Conservation (phyloP, 2,113 vertebrate genomes). For the Nyctibius bracteatus region DNA sequence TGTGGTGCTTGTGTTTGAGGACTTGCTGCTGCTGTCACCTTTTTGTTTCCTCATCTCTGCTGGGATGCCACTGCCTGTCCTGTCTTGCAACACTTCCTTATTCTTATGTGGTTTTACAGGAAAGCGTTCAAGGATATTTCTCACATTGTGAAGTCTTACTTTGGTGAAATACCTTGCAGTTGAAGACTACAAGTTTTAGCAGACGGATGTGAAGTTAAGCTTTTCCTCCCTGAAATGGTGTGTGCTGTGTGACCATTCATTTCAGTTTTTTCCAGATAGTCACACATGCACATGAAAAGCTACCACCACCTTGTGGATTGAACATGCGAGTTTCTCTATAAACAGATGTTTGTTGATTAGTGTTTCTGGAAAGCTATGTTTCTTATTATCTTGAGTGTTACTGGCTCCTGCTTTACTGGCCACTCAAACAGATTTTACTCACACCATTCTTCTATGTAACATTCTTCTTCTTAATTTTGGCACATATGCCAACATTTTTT, state of each 20-base stretch:
- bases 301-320: neutral
- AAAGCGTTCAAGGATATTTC: neutral
- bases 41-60: neutral
- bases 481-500: neutral
- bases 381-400: neutral
- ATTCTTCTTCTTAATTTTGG: neutral
- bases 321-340: neutral
- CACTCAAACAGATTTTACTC: neutral
- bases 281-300: neutral
- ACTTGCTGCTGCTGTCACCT: neutral
- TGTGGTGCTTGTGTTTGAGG: neutral
- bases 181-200: neutral
- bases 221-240: neutral
- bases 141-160: neutral
- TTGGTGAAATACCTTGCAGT: neutral
- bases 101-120: neutral
- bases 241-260: neutral
- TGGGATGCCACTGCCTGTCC: neutral
- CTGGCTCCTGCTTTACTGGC: neutral
- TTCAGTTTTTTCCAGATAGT: neutral
- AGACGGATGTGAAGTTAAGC: neutral
- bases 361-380: neutral
- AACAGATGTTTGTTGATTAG: neutral
- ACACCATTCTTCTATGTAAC: neutral
- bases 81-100: neutral